Evolutionary conservation across 1,140 invertebrate species (phyloP), one percentile per base, ranked within the genome.

Genomic region (Varroa destructor): DNA sequence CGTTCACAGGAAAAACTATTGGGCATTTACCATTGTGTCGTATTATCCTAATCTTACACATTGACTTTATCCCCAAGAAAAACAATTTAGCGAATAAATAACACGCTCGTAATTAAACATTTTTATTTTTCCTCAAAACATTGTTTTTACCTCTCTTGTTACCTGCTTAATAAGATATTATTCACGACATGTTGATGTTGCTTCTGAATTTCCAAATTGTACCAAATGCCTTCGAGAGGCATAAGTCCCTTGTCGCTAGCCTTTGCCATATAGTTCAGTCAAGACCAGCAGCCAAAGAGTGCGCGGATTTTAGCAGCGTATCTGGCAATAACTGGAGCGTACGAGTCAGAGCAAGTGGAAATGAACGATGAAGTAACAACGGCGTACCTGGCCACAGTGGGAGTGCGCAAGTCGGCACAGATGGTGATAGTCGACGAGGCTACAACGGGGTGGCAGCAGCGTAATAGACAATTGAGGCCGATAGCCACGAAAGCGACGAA

Each of bases 251-350:
- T 51, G 46, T 51, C 46, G 46, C 46, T 51, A 51, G 4, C 46
- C 8, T 51, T 51, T 51, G 8, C 46, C 46, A 51, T 5, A 8
- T 3, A 8, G 70, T 40, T 51, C 71, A 72, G 12, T 71, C 57
- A 43, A 71, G 70, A 1, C 71, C 55, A 71, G 75, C 76, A 54
- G 71, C 55, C 4, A 75, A 58, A 75, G 74, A n/a, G 74, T 73
- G 55, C 74, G 64, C 36, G 58, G 56, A 71, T 71, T 1, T 57
- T 4, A 25, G 71, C 71, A 40, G 54, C 71, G 40, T 72, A 72
- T 37, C 54, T 25, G 40, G 57, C 54, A 46, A 61, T 55, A 8
- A 58, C 36, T 14, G 71, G 54, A n/a, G 25, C n/a, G 56, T 56
- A 56, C 25, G 54, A 43, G 43, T 46, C 54, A 43, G 72, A 10